Evolutionary conservation across 2,797 vertebrate species (phyloP), one percentile per base, ranked within the genome.

Genomic region (Cuniculus paca): DNA sequence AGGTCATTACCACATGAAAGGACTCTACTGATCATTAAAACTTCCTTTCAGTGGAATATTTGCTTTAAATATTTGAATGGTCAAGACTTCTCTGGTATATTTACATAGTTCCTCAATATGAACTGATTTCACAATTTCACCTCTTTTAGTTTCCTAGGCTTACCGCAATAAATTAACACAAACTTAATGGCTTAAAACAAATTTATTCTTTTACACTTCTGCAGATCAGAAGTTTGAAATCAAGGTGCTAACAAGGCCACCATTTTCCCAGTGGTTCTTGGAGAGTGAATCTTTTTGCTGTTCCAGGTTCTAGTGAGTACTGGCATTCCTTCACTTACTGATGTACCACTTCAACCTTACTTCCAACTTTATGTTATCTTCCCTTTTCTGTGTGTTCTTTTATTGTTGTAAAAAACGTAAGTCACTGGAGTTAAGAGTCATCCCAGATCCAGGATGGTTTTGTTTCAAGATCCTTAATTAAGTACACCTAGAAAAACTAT

Each of bases 111-210:
- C 65, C 83, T 74, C 72, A 80, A 65, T 36, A 56, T 80, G 48
- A 85, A 65, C 14, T 36, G 36, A 65, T 65, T 65, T 65, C 34
- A n/a, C 78, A 80, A 65, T 54, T 90, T 74, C 74, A 74, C 24
- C 12, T 81, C 7, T 80, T 39, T 80, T 82, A 74, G 50, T 85
- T 86, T 95, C 61, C 61, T 54, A n/a, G 4, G 39, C 11, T 83
- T 85, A 72, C 31, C 1, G 6, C 28, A 70, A 50, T 52, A 90
- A 54, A 90, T 48, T 86, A 90, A 36, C 39, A 74, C 63, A 87
- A 74, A 79, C 16, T 79, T 52, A 68, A 36, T 17, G 14, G 34
- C 50, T 65, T 68, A 92, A 92, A 80, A 94, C 20, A 94, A 78
- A 72, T 79, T 60, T 39, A 81, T 86, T 54, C 19, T 80, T 60